A percentile compares a stretch with the other conserved stretches of the same genome.
phyloP scores from a whole-genome alignment of 2,888 invertebrate species.

The Synanthedon vespiformis region DNA sequence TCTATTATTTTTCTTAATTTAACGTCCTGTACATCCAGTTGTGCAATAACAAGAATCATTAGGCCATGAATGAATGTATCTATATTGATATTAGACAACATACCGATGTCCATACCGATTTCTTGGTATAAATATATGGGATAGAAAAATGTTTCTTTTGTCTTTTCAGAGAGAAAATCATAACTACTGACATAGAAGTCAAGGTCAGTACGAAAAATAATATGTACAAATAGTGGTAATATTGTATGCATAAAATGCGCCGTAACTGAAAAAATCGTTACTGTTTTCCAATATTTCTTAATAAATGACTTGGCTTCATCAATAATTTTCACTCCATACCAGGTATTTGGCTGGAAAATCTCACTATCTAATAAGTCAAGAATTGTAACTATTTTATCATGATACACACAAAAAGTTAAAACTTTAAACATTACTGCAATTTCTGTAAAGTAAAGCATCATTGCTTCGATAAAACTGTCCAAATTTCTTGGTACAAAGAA shows the following conservation, averaged over 20 bases:
- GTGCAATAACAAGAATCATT: slow-evolving; percentile 27
- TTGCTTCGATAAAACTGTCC: neutral
- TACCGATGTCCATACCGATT: slow-evolving; percentile 39
- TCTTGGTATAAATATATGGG: slow-evolving; percentile 39
- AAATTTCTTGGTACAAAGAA: slow-evolving; percentile 23
- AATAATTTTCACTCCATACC: slow-evolving; percentile 21
- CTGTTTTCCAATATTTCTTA: slow-evolving; percentile 23
- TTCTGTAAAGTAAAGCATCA: slow-evolving; percentile 6
- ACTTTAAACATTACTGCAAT: slow-evolving; percentile 23
- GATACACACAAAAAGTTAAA: slow-evolving; percentile 32
- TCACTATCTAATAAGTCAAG: slow-evolving; percentile 38
- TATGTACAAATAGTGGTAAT: slow-evolving; percentile 23
- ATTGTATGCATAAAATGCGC: slow-evolving; percentile 25
- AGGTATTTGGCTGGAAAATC: slow-evolving; percentile 27
- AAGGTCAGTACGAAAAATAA: slow-evolving; percentile 21
- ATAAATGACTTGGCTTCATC: slow-evolving; percentile 20
- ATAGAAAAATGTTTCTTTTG: slow-evolving; percentile 25
- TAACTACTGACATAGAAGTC: slow-evolving; percentile 46
- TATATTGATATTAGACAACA: slow-evolving; percentile 40
- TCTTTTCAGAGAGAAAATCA: slow-evolving; percentile 38
- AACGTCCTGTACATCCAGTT: slow-evolving; percentile 30
- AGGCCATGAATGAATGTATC: slow-evolving; percentile 44
- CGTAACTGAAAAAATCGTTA: slow-evolving; percentile 20
- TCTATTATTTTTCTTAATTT: slow-evolving; percentile 14
- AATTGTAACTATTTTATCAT: slow-evolving; percentile 25